These are phyloP conservation scores for Ganaspis sp. DNA, from an alignment of 1,140 invertebrate genomes.

Conservation along the genomic window DNA sequence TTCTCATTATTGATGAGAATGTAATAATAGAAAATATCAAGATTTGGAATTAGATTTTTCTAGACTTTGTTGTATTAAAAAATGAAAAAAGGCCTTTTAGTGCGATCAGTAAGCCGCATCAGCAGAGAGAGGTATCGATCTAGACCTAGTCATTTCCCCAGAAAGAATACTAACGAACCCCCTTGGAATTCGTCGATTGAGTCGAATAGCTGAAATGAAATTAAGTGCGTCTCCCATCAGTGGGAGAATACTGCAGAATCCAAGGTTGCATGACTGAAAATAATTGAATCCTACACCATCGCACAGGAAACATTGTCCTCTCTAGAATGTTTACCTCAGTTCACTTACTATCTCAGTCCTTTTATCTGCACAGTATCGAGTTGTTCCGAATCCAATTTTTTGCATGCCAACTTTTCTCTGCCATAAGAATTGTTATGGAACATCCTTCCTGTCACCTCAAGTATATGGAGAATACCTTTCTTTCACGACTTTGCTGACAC, in stretches of 20 bases:
- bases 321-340: constrained; percentile 8
- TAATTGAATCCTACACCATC: constrained; percentile 29
- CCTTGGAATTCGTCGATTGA: constrained; percentile 12
- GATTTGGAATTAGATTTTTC: too few species aligned
- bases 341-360: not conserved
- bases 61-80: too few species aligned
- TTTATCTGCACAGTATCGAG: not conserved
- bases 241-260: not conserved
- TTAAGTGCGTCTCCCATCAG: constrained; percentile 9
- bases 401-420: not conserved
- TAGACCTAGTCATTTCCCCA: not conserved
- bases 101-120: not conserved
- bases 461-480: not conserved
- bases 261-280: constrained; percentile 22
- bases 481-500: not conserved
- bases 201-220: constrained; percentile 17
- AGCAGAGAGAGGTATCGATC: not conserved
- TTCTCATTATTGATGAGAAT: too few species aligned
- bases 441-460: not conserved
- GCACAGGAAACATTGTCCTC: constrained; percentile 21
- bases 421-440: not conserved
- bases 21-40: too few species aligned
- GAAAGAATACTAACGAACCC: constrained; percentile 16
- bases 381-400: not conserved
- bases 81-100: too few species aligned